Evolutionary conservation across 1,140 invertebrate genomes (phyloP), one percentile per base, ranked within the genome.

Genomic region (Metopolophium dirhodum): DNA sequence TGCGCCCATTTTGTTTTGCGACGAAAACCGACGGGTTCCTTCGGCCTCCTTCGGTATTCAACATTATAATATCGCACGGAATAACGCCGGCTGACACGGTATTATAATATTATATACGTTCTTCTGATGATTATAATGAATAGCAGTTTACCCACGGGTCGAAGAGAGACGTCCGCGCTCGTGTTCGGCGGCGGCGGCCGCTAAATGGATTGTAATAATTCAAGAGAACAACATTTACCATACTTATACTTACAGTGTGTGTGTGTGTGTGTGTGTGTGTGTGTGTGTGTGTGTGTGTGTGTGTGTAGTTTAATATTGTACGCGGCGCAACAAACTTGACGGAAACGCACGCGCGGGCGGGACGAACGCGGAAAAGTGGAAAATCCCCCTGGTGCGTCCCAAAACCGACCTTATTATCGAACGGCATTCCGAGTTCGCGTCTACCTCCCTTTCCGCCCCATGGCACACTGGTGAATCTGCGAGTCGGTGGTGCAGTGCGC

Each of bases 201-300:
- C 86, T 88, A 88, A 88, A 88, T 88, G 86, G 47, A 88, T 88
- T 51, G 86, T 88, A 88, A 88, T 88, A 88, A 88, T 88, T 51
- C 47, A 88, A 51, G 86, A n/a, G 86, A 87, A 87, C 47, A 35
- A 88, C 83, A 41, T 41, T 41, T 41, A 41, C 45, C 47, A 51
- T 45, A 87, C 86, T 87, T 47, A 68, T 68, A 68, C 61, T 68
- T 22, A 68, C 26, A n/a, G 30, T 61, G 57, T 61, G 57, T 61
- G 30, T 54, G 20, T 54, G 51, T 54, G 51, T 54, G 51, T 54
- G 51, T 68, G 20, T 54, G 51, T 54, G 51, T 54, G 51, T 54
- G 51, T 68, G 61, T 30, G 61, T 14, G 26, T 26, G 26, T 30
- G 57, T 4, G 61, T 14, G 61, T 68, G 61, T 68, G 61, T 68